phyloP scores from a whole-genome alignment of 2,797 vertebrate genomes.

The Meriones psammophilus region DNA sequence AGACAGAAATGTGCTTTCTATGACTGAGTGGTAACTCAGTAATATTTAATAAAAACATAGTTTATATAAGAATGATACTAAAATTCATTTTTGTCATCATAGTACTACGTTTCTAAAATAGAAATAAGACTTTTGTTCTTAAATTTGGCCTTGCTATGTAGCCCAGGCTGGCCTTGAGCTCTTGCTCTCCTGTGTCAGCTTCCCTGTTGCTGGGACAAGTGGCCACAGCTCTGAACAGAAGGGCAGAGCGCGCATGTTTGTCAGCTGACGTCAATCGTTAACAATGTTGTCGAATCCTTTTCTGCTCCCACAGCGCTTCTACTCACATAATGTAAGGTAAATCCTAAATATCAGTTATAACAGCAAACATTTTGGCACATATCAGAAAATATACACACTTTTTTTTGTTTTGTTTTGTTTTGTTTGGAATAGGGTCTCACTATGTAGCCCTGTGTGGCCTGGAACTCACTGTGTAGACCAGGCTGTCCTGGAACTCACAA shows the following conservation, averaged over 20 bases:
- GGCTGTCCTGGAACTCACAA: neutral
- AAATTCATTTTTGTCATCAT: neutral
- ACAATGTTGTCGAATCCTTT: neutral
- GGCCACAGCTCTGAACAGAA: neutral
- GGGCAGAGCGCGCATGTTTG: neutral
- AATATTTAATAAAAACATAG: neutral
- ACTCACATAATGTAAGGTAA: neutral
- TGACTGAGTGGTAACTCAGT: neutral
- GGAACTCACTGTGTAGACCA: too few species aligned
- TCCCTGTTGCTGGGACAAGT: neutral
- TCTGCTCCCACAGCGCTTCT: neutral
- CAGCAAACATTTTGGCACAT: neutral
- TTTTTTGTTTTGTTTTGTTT: neutral
- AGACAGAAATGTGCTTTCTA: slow-evolving; percentile 4
- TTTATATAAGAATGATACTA: neutral
- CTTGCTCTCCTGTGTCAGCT: neutral
- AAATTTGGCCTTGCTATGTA: neutral
- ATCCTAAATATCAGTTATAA: neutral
- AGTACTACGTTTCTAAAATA: neutral
- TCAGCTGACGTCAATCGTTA: neutral
- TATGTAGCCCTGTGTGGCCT: neutral
- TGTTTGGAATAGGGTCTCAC: neutral
- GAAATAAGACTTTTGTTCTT: neutral
- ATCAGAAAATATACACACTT: neutral
- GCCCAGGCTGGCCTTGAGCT: neutral